Evolutionary conservation across 2,797 vertebrate genomes (phyloP).

Genomic region (Chromis chromis): DNA sequence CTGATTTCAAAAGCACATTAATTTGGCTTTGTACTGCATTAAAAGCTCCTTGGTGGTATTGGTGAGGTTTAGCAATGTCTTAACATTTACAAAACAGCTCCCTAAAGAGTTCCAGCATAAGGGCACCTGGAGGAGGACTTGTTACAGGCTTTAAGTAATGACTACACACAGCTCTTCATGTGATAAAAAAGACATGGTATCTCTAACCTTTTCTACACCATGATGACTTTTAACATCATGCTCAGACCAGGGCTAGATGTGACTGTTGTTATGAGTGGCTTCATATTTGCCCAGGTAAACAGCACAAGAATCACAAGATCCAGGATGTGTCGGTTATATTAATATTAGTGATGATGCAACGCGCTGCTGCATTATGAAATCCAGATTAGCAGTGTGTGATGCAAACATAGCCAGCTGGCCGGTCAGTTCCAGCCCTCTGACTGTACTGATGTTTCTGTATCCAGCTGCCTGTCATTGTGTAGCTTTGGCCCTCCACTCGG

Average conservation of each 20-base stretch:
- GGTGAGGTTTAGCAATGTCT: constrained; percentile 37
- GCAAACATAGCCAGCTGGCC: constrained; percentile 55
- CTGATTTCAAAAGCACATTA: constrained; percentile 69
- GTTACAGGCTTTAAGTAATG: constrained; percentile 14
- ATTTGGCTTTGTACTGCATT: constrained; percentile 60
- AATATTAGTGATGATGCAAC: constrained; percentile 69
- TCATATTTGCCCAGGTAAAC: constrained; percentile 40
- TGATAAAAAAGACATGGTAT: constrained; percentile 17
- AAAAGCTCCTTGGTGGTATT: constrained; percentile 51
- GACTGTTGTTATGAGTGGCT: constrained; percentile 23
- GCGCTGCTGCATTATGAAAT: constrained; percentile 67
- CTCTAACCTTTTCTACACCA: not conserved
- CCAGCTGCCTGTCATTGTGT: constrained; percentile 54
- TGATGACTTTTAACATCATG: not conserved
- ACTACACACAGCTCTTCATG: not conserved
- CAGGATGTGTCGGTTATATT: constrained; percentile 48
- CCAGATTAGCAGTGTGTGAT: constrained; percentile 64
- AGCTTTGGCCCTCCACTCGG: constrained; percentile 18
- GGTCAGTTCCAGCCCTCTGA: constrained; percentile 46
- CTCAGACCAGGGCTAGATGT: not conserved
- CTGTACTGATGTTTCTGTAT: constrained; percentile 52
- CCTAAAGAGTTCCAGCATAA: constrained; percentile 27
- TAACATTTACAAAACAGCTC: constrained; percentile 53
- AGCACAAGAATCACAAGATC: constrained; percentile 23
- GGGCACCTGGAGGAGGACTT: constrained; percentile 3